Base-by-base conservation (phyloP, 2,113 vertebrate species). In the Sceloporus undulatus region DNA sequence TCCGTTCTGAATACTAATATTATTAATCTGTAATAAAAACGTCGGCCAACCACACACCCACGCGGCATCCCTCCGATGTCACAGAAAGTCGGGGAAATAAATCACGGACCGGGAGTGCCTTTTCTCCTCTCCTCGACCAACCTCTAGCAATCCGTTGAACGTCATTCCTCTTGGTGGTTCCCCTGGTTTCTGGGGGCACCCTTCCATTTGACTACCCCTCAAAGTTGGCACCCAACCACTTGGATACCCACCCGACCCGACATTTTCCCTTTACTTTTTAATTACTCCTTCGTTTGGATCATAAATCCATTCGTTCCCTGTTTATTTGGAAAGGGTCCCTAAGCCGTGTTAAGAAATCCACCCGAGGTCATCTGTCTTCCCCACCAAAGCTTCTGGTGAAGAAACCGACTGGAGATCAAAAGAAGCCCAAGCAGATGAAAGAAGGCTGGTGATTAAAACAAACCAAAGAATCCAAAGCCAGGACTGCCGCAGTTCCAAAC, bases 1-100 rank as follows among this genome's bases (percentile, higher is more conserved):
- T 83, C 94, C 91, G 92, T 94, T 93, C 89, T 89, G 88, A 91
- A 94, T 93, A 91, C 92, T 91, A 94, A 95, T 96, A 94, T 95
- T 97, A 96, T 97, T 97, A 97, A 97, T 97, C 95, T 96, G 93
- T 91, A 97, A 97, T 97, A 97, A 97, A 98, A 97, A 97, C 93
- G 96, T 96, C 85, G 34, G 78, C 80, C 83, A 83, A 54, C 71
- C 80, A 54, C 86, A 65, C 40, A 23, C 74, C 2, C 80, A 25
- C 62, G 27, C 94, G 95, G 94, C 86, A 91, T 66, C 93, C 84
- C 95, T 70, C 91, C 95, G 95, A 34, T 87, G 93, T 97, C 97
- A 97, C 96, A 97, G 96, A 95, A 95, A 94, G 94, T 92, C 93
- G 95, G 95, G 96, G 95, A 96, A 96, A 98, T 97, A 98, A 98